Evolutionary conservation across 2,797 vertebrate genomes (phyloP), one percentile per base, ranked within the genome.

Genomic region (Megaceryle alcyon): DNA sequence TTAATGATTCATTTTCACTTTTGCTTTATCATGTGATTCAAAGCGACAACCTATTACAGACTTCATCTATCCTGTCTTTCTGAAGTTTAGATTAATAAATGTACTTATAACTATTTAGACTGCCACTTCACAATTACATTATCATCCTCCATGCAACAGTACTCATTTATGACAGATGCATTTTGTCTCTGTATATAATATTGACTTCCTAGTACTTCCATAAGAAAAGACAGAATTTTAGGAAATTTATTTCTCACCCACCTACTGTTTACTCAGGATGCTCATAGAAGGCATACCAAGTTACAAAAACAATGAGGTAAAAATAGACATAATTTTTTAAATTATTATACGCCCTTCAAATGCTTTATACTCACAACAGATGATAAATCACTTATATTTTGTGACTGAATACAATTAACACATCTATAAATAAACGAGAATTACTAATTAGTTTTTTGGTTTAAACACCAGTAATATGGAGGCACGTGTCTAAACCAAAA

Each of bases 361-460:
- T 44, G 25, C n/a, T 85, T 94, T 86, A 87, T 65, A 90, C 9
- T 81, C 14, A 88, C 2, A 6, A 82, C 18, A 86, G 63, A 90
- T 59, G 41, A 93, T 60, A 96, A 88, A 83, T 80, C 18, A 72
- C 28, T 91, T 90, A 9, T 21, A 41, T 76, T 92, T 89, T 97
- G 94, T 95, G 96, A 97, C 76, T 95, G 95, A 95, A 92, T 97
- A 91, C 95, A 98, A 98, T 98, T 98, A 98, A 94, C 95, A 95
- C 48, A 53, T 92, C 97, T 92, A 98, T 97, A 96, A 98, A 97
- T 97, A 98, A 97, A 97, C 46, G 44, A 89, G 86, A 97, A 92
- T 75, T 82, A 81, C 51, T 93, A 92, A 94, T 88, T 80, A 68
- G 95, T 39, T 88, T 97, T 98, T 97, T 91, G 57, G 85, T 97